These are phyloP conservation scores for Tricholauxania praeusta DNA, from an alignment of 2,888 invertebrate genomes.

Conservation along the genomic window DNA sequence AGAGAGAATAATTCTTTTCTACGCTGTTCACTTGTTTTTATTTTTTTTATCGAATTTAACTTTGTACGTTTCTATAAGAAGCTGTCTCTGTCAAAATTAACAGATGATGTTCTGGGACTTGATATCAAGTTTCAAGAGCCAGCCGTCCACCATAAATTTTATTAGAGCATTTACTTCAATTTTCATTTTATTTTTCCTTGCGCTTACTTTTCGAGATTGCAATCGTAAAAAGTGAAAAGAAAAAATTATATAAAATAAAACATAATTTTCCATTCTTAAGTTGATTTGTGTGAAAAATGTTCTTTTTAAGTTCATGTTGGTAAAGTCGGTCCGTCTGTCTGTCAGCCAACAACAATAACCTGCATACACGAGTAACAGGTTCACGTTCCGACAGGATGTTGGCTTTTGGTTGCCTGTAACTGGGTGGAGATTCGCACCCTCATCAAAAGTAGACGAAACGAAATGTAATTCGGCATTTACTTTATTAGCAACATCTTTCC, in stretches of 20 bases:
- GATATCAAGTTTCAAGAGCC: conserved; percentile 57
- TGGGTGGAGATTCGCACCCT: conserved; percentile 49
- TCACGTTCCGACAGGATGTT: conserved; percentile 29
- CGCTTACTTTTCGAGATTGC: conserved; percentile 8
- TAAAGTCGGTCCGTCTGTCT: conserved; percentile 37
- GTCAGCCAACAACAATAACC: conserved; percentile 45
- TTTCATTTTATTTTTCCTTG: conserved; percentile 23
- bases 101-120: conserved; percentile 45
- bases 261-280: conserved; percentile 18
- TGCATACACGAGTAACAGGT: conserved; percentile 1
- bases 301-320: conserved; percentile 14
- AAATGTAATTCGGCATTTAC: conserved; percentile 35
- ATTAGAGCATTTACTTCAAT: conserved; percentile 56
- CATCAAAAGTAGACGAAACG: conserved; percentile 48
- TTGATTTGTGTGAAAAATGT: conserved; percentile 54
- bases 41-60: too few relatives aligned
- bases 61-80: not conserved
- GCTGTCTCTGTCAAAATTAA: conserved; percentile 20
- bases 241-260: conserved; percentile 22
- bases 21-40: too few relatives aligned
- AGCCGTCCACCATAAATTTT: conserved; percentile 56
- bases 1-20: too few relatives aligned
- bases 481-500: conserved; percentile 26
- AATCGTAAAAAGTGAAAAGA: not conserved
- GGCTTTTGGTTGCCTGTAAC: not conserved